A percentile compares a stretch with the other conserved stretches of the same genome.
phyloP scores from a whole-genome alignment of 1,140 invertebrate genomes.

The Galendromus occidentalis region DNA sequence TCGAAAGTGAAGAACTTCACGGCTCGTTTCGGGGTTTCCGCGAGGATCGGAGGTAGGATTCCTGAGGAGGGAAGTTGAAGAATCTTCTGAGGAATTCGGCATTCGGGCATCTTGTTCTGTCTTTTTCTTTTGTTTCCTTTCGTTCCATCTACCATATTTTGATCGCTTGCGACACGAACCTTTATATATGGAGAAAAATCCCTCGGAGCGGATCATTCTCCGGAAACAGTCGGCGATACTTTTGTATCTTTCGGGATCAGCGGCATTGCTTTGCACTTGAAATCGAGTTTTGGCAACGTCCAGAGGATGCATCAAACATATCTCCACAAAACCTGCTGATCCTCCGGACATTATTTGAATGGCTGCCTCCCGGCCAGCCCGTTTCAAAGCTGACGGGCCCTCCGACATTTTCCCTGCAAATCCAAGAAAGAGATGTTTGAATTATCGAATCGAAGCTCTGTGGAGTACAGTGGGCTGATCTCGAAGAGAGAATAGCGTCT shows the following conservation, averaged over 20 bases:
- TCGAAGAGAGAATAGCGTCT: too few relatives aligned
- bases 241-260: slow-evolving; percentile 44
- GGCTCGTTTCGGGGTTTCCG: slow-evolving; percentile 83
- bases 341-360: slow-evolving; percentile 71
- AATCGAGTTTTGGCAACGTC: slow-evolving; percentile 76
- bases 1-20: slow-evolving; percentile 85
- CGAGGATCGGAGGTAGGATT: slow-evolving; percentile 68
- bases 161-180: background rate
- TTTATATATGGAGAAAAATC: slow-evolving; percentile 28
- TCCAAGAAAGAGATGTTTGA: too few relatives aligned
- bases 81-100: too few relatives aligned
- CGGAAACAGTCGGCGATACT: slow-evolving; percentile 64
- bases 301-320: slow-evolving; percentile 83
- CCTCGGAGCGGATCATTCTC: slow-evolving; percentile 70
- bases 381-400: background rate
- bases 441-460: too few relatives aligned
- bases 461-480: too few relatives aligned
- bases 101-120: too few relatives aligned
- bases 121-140: too few relatives aligned
- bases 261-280: slow-evolving; percentile 45
- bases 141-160: too few relatives aligned
- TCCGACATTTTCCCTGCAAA: background rate
- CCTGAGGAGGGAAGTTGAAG: slow-evolving; percentile 37
- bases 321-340: slow-evolving; percentile 76
- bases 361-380: slow-evolving; percentile 32